Percentiles rank a stretch among this genome's conserved stretches.
Evolutionary conservation across 2,113 vertebrate species (phyloP).

Genomic region (Holacanthus passer): DNA sequence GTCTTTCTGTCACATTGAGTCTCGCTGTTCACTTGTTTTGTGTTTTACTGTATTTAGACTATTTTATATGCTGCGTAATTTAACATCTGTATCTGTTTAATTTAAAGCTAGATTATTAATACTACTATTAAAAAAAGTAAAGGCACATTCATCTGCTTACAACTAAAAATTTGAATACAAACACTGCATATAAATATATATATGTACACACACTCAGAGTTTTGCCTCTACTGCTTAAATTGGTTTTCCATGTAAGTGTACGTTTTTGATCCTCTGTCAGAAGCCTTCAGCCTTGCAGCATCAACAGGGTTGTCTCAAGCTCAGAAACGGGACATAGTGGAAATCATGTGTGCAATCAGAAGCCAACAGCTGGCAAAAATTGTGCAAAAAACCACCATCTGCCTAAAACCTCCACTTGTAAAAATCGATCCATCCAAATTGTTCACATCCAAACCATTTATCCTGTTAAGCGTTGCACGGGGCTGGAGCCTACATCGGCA

Average conservation of each 20-base stretch:
- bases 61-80: not conserved
- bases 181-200: too few species aligned
- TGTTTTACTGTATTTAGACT: not conserved
- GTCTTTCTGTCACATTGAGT: not conserved
- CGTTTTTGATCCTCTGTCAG: not conserved
- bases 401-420: conserved; percentile 9
- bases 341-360: conserved; percentile 25
- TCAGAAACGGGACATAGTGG: not conserved
- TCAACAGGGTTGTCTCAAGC: not conserved
- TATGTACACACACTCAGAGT: not conserved
- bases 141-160: not conserved
- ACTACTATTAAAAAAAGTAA: not conserved
- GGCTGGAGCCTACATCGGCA: not conserved
- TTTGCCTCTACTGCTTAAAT: too few species aligned
- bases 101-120: not conserved
- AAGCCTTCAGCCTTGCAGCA: not conserved
- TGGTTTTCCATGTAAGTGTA: too few species aligned
- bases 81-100: not conserved
- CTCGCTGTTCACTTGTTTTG: not conserved
- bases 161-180: not conserved
- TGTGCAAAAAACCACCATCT: conserved; percentile 12
- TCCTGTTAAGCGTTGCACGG: not conserved
- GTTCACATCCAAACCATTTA: conserved; percentile 25
- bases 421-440: conserved; percentile 5
- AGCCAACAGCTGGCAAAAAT: not conserved